Evolutionary conservation across 1,140 invertebrate species (phyloP).

Genomic region (Rhizoglyphus robini): DNA sequence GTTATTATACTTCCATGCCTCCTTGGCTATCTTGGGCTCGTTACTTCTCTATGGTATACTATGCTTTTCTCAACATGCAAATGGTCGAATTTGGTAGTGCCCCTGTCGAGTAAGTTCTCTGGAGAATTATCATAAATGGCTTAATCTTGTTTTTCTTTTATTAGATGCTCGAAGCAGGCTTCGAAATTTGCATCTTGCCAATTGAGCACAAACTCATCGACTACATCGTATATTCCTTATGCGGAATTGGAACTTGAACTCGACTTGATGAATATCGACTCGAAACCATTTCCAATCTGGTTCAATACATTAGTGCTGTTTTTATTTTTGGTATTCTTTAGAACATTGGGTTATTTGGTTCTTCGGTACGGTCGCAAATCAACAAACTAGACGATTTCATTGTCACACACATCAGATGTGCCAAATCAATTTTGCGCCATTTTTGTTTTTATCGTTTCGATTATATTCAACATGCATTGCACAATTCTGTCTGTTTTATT

Average conservation of each 20-base stretch:
- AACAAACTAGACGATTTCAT: too few relatives aligned
- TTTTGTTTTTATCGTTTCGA: background rate
- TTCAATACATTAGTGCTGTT: constrained; percentile 58
- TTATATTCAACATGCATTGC: background rate
- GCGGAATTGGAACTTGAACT: constrained; percentile 48
- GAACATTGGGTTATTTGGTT: constrained; percentile 57
- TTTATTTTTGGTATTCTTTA: constrained; percentile 54
- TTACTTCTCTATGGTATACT: constrained; percentile 60
- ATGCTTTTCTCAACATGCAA: constrained; percentile 73
- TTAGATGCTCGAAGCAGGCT: constrained; percentile 46
- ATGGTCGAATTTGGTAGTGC: constrained; percentile 63
- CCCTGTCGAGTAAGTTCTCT: constrained; percentile 47
- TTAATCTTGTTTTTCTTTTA: constrained; percentile 11
- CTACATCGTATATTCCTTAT: constrained; percentile 42
- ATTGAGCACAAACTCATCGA: background rate
- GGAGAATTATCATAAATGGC: background rate
- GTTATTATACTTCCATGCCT: constrained; percentile 65
- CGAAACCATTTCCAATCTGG: constrained; percentile 47
- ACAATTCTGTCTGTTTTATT: background rate
- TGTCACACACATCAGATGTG: too few relatives aligned
- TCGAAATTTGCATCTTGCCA: constrained; percentile 52
- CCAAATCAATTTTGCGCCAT: background rate
- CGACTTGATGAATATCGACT: constrained; percentile 35
- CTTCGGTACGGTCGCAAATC: constrained; percentile 54
- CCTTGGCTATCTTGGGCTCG: constrained; percentile 62